Base-by-base conservation (phyloP, 2,888 invertebrate genomes). In the Hirtodrosophila confusa region DNA sequence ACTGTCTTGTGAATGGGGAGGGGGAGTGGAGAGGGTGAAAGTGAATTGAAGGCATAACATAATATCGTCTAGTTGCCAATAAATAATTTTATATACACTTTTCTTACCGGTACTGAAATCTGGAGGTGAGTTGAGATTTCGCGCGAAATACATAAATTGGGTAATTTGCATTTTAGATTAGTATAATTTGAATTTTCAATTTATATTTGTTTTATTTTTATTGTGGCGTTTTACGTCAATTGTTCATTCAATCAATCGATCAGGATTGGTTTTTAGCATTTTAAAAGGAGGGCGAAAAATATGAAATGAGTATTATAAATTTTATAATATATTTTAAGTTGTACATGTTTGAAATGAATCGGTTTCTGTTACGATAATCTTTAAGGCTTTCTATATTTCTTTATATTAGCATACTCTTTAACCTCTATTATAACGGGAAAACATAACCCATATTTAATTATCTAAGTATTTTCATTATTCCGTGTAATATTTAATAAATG, bases 61-160 rank as follows among this genome's bases (percentile, higher is more conserved):
- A 70, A 76, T 64, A 78, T 69, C 57, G 40, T 69, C 70, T 86
- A 78, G 48, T 70, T 75, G 83, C 83, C 83, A 84, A 84, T 84
- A 86, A 67, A 76, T 68, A 73, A 80, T 75, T 69, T 54, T 47
- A 79, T 74, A 82, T 64, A 79, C 67, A 77, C 73, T 69, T 78
- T 80, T 89, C 89, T 89, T 89, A 89, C 89, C 89, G 89, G 89
- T 80, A 89, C 89, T 78, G 89, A 89, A 84, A 89, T 89, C 89
- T 89, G 86, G 70, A 76, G 75, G 72, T 80, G 69, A 69, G 83
- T 76, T 67, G 76, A 72, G 68, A 67, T 78, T 84, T 70, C 48
- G 45, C 69, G 64, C 45, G 51, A 66, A 48, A 64, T 55, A 43
- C 24, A 60, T 57, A 49, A 51, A 39, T 54, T 62, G 44, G 35